Percentiles rank a stretch among this genome's conserved stretches.
Evolutionary conservation across 92 coral and sea anemone species (phyloP).

Genomic region (Parazoanthus atlanticus): DNA sequence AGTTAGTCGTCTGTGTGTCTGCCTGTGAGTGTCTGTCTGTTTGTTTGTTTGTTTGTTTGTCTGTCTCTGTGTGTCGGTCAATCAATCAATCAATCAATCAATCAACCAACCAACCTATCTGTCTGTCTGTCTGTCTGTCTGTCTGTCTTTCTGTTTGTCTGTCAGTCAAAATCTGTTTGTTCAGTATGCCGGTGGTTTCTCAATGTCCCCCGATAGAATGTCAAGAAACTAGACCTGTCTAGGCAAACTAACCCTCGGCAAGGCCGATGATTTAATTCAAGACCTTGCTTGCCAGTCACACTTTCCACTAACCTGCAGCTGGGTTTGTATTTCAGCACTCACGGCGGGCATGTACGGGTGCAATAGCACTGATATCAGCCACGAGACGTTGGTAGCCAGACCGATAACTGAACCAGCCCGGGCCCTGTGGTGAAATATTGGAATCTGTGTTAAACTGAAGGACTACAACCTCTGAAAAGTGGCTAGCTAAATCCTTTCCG

Average conservation of each 20-base stretch:
- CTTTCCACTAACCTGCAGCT: slow-evolving; percentile 66
- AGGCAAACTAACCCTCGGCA: neutral
- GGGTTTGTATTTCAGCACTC: slow-evolving; percentile 79
- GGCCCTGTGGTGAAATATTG: slow-evolving; percentile 45
- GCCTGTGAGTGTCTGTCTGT: neutral
- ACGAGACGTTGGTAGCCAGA: slow-evolving; percentile 81
- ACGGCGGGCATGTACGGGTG: slow-evolving; percentile 96
- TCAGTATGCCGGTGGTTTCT: neutral
- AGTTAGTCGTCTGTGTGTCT: no score
- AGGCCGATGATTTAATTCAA: neutral
- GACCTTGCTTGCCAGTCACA: neutral
- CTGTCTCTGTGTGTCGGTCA: neutral
- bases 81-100: neutral
- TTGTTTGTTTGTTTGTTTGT: neutral
- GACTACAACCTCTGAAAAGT: no score
- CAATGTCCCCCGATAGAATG: no score
- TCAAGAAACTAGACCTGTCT: neutral
- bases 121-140: slow-evolving; percentile 3
- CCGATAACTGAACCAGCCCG: slow-evolving; percentile 93
- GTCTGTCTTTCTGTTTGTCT: neutral
- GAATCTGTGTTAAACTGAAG: neutral
- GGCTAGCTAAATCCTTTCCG: no score
- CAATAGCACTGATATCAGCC: slow-evolving; percentile 82
- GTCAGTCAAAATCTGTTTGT: neutral
- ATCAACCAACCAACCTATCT: neutral